A percentile compares a stretch with the other conserved stretches of the same genome.
These are phyloP conservation scores for Lynx canadensis DNA, from an alignment of 2,113 vertebrate genomes.

Conservation along the genomic window DNA sequence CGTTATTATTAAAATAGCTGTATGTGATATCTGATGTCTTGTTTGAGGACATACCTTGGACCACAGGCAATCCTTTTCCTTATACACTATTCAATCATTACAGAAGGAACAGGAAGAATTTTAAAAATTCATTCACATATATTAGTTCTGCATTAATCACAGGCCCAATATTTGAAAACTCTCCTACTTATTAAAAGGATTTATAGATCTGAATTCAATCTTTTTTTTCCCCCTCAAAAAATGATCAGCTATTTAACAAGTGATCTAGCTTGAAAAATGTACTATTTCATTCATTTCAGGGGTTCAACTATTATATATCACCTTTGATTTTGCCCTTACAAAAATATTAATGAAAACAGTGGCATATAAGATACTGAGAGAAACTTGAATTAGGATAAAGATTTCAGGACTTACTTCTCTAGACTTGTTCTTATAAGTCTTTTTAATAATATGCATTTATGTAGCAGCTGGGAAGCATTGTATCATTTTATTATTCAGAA, in stretches of 20 bases:
- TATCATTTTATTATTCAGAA: constrained; percentile 33
- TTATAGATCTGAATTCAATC: not conserved
- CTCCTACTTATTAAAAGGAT: constrained; percentile 7
- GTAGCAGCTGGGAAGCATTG: not conserved
- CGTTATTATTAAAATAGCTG: not conserved
- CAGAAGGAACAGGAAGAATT: not conserved
- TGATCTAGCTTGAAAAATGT: not conserved
- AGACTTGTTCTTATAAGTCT: not conserved
- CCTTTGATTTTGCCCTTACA: not conserved
- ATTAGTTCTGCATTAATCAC: constrained; percentile 7
- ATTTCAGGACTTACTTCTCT: constrained; percentile 19
- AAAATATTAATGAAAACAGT: constrained; percentile 23
- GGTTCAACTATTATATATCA: not conserved
- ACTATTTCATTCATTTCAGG: not conserved
- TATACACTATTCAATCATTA: not conserved
- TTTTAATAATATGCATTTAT: constrained; percentile 23
- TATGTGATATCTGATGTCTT: not conserved
- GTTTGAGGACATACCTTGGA: not conserved
- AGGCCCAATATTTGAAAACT: not conserved
- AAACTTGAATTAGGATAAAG: constrained; percentile 20
- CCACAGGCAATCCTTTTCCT: not conserved
- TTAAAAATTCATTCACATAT: constrained; percentile 10
- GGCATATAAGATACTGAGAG: not conserved
- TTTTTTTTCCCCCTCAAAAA: not conserved
- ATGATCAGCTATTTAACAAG: not conserved